Conservation (phyloP, 2,888 invertebrate genomes). For the Eulithis prunata region DNA sequence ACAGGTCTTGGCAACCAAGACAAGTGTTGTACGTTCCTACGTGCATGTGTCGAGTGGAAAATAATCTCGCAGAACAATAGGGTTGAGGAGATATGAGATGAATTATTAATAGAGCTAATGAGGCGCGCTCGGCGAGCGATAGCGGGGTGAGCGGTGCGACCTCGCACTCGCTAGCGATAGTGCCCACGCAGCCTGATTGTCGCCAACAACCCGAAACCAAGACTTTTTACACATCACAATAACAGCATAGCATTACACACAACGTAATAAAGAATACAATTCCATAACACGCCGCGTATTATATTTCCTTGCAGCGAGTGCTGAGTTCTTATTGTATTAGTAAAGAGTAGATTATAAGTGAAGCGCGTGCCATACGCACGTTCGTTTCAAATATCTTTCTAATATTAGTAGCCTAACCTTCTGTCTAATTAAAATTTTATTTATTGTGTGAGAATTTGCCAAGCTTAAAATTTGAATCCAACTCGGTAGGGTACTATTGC, state of each 20-base stretch:
- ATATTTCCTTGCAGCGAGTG: constrained; percentile 32
- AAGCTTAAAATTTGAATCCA: neutral
- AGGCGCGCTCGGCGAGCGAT: constrained; percentile 68
- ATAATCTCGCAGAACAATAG: constrained; percentile 74
- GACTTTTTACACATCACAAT: constrained; percentile 52
- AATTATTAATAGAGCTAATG: constrained; percentile 81
- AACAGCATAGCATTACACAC: constrained; percentile 41
- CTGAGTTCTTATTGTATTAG: constrained; percentile 45
- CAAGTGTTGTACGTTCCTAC: constrained; percentile 39
- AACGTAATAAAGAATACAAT: constrained; percentile 34
- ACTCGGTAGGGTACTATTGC: too few relatives aligned
- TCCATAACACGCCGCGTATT: constrained; percentile 15
- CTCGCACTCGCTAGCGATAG: constrained; percentile 77
- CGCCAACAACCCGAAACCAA: constrained; percentile 70
- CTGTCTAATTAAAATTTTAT: neutral
- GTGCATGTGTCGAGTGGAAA: constrained; percentile 62
- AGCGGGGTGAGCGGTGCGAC: constrained; percentile 80
- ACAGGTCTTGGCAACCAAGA: constrained; percentile 24
- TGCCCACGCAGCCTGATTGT: constrained; percentile 83
- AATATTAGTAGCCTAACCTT: too few relatives aligned
- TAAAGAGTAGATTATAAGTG: constrained; percentile 46
- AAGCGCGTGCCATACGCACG: constrained; percentile 40
- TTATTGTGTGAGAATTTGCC: neutral
- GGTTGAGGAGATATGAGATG: constrained; percentile 74
- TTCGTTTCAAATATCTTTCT: constrained; percentile 18